Percentiles rank a stretch among this genome's conserved stretches.
Evolutionary conservation across 2,797 vertebrate species (phyloP).

Genomic region (Zenarchopterus dispar): DNA sequence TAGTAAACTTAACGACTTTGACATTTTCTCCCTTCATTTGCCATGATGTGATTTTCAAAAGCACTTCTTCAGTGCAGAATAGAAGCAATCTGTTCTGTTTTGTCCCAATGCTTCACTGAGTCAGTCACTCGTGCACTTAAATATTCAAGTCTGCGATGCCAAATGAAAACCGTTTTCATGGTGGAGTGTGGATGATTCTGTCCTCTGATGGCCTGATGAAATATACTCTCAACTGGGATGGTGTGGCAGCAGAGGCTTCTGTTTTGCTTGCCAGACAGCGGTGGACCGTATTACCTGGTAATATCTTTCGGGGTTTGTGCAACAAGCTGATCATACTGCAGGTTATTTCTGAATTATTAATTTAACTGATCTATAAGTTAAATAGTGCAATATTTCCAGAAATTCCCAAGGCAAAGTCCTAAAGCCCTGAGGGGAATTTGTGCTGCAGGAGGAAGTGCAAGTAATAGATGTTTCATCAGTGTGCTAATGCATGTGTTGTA

Average conservation of each 20-base stretch:
- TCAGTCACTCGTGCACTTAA: background rate
- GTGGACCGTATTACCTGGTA: background rate
- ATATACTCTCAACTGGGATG: background rate
- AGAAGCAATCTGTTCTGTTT: too few species aligned
- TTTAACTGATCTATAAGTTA: too few species aligned
- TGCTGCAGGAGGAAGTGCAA: background rate
- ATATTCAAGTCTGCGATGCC: background rate
- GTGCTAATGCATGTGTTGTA: too few species aligned
- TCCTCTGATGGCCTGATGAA: background rate
- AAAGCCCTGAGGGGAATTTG: background rate
- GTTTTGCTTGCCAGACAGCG: background rate
- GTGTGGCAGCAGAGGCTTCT: background rate
- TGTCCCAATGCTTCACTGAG: too few species aligned
- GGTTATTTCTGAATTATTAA: too few species aligned
- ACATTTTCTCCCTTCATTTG: too few species aligned
- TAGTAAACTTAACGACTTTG: conserved; percentile 9
- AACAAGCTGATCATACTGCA: background rate
- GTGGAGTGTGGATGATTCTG: background rate
- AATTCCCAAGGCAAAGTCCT: background rate
- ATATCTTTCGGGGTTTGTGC: background rate
- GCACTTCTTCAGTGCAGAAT: too few species aligned
- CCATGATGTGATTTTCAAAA: too few species aligned
- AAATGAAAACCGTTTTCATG: background rate
- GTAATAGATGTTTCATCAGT: too few species aligned
- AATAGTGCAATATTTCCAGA: too few species aligned